phyloP scores from a whole-genome alignment of 2,888 invertebrate species.

The Crossocerus cetratus region DNA sequence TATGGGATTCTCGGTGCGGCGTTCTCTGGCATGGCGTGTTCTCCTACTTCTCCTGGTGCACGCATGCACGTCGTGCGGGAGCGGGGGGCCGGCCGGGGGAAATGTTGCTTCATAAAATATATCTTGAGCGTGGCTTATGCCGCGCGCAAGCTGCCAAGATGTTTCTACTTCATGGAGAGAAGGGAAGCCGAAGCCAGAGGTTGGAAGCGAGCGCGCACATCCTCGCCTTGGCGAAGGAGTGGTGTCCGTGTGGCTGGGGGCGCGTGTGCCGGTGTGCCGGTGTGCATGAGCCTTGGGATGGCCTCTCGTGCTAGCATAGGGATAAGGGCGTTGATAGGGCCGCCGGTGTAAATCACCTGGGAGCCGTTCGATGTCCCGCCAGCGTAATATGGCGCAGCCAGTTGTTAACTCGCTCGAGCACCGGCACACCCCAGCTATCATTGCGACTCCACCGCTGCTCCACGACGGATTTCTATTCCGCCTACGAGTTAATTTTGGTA shows the following conservation, averaged over 20 bases:
- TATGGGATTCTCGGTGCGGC: slow-evolving; percentile 58
- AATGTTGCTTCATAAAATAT: slow-evolving; percentile 69
- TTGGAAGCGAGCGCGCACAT: slow-evolving; percentile 25
- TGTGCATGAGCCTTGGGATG: too few species aligned
- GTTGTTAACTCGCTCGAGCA: too few species aligned
- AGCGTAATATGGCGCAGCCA: not conserved
- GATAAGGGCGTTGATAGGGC: slow-evolving; percentile 55
- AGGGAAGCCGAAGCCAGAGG: slow-evolving; percentile 33
- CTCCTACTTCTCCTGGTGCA: too few species aligned
- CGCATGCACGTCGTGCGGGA: too few species aligned
- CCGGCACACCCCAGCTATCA: too few species aligned
- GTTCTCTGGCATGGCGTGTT: too few species aligned
- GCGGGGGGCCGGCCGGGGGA: slow-evolving; percentile 55
- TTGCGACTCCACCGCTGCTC: too few species aligned
- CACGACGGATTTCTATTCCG: too few species aligned
- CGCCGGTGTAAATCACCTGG: slow-evolving; percentile 56
- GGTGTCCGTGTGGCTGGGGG: too few species aligned
- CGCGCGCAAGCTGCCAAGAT: slow-evolving; percentile 53
- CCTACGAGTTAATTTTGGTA: too few species aligned
- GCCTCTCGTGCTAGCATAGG: slow-evolving; percentile 1
- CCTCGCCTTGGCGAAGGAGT: too few species aligned
- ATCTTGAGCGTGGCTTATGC: slow-evolving; percentile 61
- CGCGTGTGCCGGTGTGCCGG: too few species aligned
- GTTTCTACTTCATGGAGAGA: slow-evolving; percentile 63
- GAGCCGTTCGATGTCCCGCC: slow-evolving; percentile 44